Evolutionary conservation across 2,888 invertebrate species (phyloP).

Genomic region (Sacculina carcini): DNA sequence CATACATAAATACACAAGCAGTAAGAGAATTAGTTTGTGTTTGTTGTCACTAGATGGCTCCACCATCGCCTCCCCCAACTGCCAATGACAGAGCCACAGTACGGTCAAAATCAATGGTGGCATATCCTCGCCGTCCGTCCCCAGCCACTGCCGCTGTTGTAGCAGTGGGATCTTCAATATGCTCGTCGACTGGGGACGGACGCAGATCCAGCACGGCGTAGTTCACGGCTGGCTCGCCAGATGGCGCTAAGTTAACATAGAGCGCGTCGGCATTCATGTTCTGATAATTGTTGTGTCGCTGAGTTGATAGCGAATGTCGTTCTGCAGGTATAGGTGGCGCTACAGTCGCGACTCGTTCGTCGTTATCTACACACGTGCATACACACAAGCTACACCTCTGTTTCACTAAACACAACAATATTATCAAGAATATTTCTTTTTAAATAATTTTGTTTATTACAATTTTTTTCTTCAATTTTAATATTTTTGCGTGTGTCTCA

Average conservation of each 20-base stretch:
- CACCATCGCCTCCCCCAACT: too few species aligned
- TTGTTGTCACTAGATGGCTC: too few species aligned
- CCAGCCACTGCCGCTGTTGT: constrained; percentile 8
- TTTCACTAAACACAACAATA: too few species aligned
- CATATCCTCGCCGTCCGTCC: constrained; percentile 31
- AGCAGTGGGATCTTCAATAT: constrained; percentile 14
- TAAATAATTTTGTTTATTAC: too few species aligned
- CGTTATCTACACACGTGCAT: constrained; percentile 13
- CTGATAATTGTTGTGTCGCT: constrained; percentile 20
- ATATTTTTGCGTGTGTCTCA: too few species aligned
- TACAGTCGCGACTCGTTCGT: too few species aligned
- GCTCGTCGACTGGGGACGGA: constrained; percentile 16
- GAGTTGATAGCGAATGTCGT: constrained; percentile 22
- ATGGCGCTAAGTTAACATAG: constrained; percentile 30
- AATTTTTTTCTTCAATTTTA: too few species aligned
- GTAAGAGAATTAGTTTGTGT: too few species aligned
- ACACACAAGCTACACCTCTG: too few species aligned
- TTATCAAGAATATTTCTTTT: too few species aligned
- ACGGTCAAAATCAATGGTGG: constrained; percentile 78
- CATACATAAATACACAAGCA: too few species aligned
- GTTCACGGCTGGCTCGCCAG: constrained; percentile 27
- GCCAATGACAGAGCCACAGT: constrained; percentile 41
- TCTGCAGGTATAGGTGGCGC: constrained; percentile 22
- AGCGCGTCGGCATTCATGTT: constrained; percentile 17
- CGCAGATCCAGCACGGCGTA: constrained; percentile 56